Evolutionary conservation across 2,888 invertebrate genomes (phyloP).

Genomic region (Sesia apiformis): DNA sequence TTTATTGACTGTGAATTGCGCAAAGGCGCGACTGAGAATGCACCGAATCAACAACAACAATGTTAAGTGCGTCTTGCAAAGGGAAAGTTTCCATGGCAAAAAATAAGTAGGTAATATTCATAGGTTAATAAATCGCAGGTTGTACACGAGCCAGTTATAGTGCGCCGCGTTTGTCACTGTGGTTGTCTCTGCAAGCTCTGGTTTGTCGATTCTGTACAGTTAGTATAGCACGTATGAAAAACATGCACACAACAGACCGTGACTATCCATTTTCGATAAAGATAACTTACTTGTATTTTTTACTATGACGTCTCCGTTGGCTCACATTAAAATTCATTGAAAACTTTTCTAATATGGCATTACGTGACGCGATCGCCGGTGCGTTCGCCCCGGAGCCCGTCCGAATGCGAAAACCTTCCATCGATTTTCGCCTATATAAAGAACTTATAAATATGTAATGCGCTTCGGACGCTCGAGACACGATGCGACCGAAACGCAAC

Average conservation of each 20-base stretch:
- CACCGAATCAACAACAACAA: conserved; percentile 12
- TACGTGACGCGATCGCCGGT: conserved; percentile 32
- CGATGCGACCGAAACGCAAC: conserved; percentile 10
- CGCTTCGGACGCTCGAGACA: conserved; percentile 1
- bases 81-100: no score
- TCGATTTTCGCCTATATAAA: conserved; percentile 29
- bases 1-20: not conserved
- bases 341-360: conserved; percentile 44
- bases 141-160: no score
- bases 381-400: conserved; percentile 14
- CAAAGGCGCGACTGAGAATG: conserved; percentile 9
- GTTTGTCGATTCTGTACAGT: no score
- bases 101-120: no score
- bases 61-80: conserved; percentile 10
- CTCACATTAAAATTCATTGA: conserved; percentile 51
- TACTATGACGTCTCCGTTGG: conserved; percentile 10
- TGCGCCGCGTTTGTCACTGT: no score
- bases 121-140: no score
- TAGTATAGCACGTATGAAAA: no score
- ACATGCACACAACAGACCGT: no score
- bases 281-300: not conserved
- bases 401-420: conserved; percentile 33
- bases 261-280: no score
- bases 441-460: conserved; percentile 33
- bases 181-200: no score